phyloP scores from a whole-genome alignment of 2,113 vertebrate genomes.

The Smithornis capensis region DNA sequence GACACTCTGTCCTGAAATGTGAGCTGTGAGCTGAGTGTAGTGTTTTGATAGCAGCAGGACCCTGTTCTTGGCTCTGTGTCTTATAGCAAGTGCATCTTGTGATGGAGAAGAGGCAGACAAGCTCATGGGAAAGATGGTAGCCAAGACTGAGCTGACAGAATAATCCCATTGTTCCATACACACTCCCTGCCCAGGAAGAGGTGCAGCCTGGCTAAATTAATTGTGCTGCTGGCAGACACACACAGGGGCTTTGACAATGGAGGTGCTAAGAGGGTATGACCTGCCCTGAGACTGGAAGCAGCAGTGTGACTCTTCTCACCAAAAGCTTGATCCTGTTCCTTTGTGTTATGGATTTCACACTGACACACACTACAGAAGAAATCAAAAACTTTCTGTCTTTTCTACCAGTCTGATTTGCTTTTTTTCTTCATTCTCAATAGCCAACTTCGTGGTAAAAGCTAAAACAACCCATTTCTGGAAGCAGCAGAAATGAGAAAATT shows the following conservation, averaged over 20 bases:
- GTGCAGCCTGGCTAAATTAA: not conserved
- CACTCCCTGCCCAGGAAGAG: not conserved
- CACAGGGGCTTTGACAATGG: not conserved
- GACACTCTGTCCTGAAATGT: not conserved
- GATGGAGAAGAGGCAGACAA: not conserved
- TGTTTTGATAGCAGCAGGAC: not conserved
- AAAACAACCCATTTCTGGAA: not conserved
- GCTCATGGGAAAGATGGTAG: not conserved
- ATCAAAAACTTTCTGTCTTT: not conserved
- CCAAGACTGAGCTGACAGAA: not conserved
- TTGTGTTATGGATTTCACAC: not conserved
- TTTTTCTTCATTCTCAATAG: not conserved
- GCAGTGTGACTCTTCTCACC: not conserved
- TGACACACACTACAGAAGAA: not conserved
- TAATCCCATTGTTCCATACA: not conserved
- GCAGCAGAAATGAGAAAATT: not conserved
- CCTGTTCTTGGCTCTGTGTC: not conserved
- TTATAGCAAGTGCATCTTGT: fast-evolving
- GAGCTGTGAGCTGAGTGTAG: not conserved
- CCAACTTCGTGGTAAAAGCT: not conserved
- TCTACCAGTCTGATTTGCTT: not conserved
- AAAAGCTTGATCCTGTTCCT: not conserved
- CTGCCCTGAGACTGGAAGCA: not conserved
- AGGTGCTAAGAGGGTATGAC: not conserved
- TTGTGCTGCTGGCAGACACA: not conserved